phyloP scores from a whole-genome alignment of 2,113 vertebrate genomes.

The Gorsachius goisagi region DNA sequence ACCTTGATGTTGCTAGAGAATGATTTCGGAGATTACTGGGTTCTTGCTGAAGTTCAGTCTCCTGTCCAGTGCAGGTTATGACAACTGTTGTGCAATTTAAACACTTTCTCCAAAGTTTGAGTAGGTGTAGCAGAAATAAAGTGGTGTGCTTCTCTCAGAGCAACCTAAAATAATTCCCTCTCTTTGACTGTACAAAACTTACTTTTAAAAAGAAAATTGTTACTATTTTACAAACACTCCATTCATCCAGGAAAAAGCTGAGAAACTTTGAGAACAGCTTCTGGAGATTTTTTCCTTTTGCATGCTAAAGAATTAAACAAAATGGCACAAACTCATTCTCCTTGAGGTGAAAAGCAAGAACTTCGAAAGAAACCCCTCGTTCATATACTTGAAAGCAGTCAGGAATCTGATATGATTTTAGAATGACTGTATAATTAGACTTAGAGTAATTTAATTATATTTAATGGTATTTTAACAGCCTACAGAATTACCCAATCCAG shows the following conservation, averaged over 20 bases:
- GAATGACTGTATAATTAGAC: neutral
- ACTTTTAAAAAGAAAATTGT: neutral
- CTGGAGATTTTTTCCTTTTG: neutral
- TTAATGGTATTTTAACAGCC: slow-evolving; percentile 16
- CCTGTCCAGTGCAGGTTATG: neutral
- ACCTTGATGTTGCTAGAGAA: neutral
- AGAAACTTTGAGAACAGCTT: neutral
- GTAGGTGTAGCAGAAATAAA: neutral
- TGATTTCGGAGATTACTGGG: neutral
- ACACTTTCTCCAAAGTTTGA: neutral
- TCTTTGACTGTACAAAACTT: neutral
- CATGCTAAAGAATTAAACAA: neutral
- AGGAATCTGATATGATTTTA: neutral
- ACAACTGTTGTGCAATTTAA: neutral
- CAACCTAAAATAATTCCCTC: neutral
- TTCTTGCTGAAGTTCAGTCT: neutral
- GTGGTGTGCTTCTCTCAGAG: neutral
- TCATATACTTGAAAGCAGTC: neutral
- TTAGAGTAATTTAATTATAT: neutral
- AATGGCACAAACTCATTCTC: neutral
- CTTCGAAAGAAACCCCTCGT: neutral
- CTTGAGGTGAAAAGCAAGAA: neutral
- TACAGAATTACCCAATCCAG: neutral
- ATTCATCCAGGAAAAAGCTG: neutral
- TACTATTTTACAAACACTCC: neutral